These are phyloP conservation scores for Napeogenes sylphis DNA, from an alignment of 2,888 invertebrate genomes.

Conservation along the genomic window DNA sequence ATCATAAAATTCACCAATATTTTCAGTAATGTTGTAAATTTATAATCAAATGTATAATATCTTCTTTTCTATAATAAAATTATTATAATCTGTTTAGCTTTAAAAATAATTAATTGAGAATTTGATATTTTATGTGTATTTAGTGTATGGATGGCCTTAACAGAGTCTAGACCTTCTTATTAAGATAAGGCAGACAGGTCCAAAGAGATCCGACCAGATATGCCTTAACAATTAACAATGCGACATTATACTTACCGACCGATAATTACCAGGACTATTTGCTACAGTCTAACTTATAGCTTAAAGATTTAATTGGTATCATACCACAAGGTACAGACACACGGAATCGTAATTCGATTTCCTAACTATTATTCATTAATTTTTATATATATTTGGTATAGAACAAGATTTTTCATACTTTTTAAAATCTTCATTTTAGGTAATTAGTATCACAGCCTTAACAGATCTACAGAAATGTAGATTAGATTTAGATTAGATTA, in stretches of 20 bases:
- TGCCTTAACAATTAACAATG: conserved; percentile 75
- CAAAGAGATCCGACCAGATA: conserved; percentile 76
- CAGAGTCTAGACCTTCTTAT: conserved; percentile 43
- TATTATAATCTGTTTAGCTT: no score
- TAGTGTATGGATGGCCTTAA: conserved; percentile 42
- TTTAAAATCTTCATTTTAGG: no score
- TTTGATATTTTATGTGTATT: conserved; percentile 21
- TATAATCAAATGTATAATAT: no score
- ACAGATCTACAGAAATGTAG: no score
- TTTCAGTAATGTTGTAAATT: no score
- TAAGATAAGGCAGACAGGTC: conserved; percentile 63
- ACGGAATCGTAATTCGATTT: not conserved
- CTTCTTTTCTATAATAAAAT: no score
- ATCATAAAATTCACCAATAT: no score
- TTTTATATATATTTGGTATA: not conserved
- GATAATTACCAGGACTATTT: conserved; percentile 70
- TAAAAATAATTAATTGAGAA: no score
- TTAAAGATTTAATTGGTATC: conserved; percentile 41
- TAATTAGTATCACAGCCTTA: no score
- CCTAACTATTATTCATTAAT: not conserved
- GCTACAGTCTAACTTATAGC: conserved; percentile 57
- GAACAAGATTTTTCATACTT: no score
- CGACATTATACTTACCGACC: conserved; percentile 73
- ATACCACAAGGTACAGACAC: conserved; percentile 9
- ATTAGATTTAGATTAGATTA: no score